Conservation (phyloP, 2,113 vertebrate genomes). For the Tyrannus savana region DNA sequence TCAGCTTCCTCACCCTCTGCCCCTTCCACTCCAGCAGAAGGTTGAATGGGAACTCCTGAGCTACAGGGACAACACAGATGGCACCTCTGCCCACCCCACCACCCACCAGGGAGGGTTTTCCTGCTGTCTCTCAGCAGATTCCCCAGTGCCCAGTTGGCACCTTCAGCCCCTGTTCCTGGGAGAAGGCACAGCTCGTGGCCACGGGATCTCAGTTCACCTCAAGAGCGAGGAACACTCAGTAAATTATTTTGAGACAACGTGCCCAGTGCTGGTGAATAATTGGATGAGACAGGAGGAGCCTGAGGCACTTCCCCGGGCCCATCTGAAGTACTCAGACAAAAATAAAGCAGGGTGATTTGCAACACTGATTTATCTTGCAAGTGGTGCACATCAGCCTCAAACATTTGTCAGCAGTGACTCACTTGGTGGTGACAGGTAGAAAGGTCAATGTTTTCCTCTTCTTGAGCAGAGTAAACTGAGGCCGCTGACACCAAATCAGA, state of each 20-base stretch:
- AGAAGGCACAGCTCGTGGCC: background rate
- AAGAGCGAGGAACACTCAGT: background rate
- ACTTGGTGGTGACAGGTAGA: background rate
- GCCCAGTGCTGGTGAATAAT: background rate
- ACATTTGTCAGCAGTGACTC: background rate
- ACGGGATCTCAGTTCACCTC: background rate
- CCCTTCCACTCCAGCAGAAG: background rate
- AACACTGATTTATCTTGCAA: background rate
- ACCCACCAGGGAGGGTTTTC: background rate
- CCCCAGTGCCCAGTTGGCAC: background rate
- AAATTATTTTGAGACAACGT: background rate
- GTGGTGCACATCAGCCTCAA: background rate
- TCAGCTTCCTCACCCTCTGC: background rate
- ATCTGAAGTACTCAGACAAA: background rate
- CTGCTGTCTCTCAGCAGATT: background rate
- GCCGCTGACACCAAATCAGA: slow-evolving; percentile 5
- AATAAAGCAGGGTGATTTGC: background rate
- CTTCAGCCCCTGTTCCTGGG: background rate
- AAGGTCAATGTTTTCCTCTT: slow-evolving; percentile 34
- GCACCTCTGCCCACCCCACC: background rate
- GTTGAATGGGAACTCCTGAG: background rate
- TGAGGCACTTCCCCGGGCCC: background rate
- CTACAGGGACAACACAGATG: accelerated
- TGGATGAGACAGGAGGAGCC: background rate
- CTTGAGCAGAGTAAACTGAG: background rate